These are phyloP conservation scores for Psilanteris sp. DNA, from an alignment of 1,140 invertebrate genomes.

Conservation along the genomic window DNA sequence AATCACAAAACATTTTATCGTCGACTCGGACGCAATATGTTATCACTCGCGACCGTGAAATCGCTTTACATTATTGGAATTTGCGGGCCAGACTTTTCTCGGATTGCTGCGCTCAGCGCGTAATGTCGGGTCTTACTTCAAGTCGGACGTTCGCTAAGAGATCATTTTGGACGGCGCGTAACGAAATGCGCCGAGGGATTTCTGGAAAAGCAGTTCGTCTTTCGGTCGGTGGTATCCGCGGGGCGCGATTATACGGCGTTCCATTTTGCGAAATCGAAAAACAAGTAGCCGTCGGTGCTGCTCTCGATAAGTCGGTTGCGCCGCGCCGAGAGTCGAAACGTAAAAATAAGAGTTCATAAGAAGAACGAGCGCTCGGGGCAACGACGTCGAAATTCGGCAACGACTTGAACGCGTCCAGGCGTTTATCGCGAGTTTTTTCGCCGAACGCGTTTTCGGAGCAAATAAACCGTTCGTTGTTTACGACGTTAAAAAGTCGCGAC, in stretches of 20 bases:
- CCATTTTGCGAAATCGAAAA: slow-evolving; percentile 51
- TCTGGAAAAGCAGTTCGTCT: slow-evolving; percentile 45
- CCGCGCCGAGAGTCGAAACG: slow-evolving; percentile 27
- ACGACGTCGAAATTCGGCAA: slow-evolving; percentile 23
- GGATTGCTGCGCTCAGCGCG: slow-evolving; percentile 67
- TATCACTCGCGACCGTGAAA: slow-evolving; percentile 46
- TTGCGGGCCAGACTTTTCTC: slow-evolving; percentile 56
- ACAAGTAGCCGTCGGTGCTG: slow-evolving; percentile 30
- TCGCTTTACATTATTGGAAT: slow-evolving; percentile 69
- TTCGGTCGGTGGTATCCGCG: slow-evolving; percentile 39
- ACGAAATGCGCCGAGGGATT: slow-evolving; percentile 52
- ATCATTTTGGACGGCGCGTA: slow-evolving; percentile 35
- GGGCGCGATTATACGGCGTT: slow-evolving; percentile 44
- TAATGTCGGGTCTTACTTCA: slow-evolving; percentile 46
- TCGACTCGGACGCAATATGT: slow-evolving; percentile 6
- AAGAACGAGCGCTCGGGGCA: slow-evolving; percentile 21
- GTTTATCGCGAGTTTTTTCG: slow-evolving; percentile 26
- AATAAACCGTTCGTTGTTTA: too few species aligned
- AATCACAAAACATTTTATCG: slow-evolving; percentile 3
- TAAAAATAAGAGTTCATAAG: slow-evolving; percentile 44
- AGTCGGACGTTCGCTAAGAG: slow-evolving; percentile 43
- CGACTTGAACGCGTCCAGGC: slow-evolving; percentile 18
- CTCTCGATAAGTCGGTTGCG: slow-evolving; percentile 36
- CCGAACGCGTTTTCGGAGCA: too few species aligned
- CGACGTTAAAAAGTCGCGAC: too few species aligned